Percentiles rank a stretch among this genome's conserved stretches.
Evolutionary conservation across 2,888 invertebrate genomes (phyloP).

Genomic region (Opisthograptis luteolata): DNA sequence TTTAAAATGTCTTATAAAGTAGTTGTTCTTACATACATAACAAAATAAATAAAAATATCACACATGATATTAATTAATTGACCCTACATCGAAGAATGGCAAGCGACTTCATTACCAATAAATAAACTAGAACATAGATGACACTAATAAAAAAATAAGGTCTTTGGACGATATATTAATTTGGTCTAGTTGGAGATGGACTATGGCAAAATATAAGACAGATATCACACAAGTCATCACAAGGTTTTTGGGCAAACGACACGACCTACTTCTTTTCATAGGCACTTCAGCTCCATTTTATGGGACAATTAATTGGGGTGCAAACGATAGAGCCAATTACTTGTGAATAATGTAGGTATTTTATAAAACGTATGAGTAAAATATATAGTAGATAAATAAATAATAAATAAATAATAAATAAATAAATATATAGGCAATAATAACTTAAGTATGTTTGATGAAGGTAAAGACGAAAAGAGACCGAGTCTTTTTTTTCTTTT

Average conservation of each 20-base stretch:
- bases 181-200: conserved; percentile 11
- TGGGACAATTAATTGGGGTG: too few relatives aligned
- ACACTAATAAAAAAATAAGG: conserved; percentile 25
- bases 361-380: too few relatives aligned
- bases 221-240: not conserved
- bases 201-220: not conserved
- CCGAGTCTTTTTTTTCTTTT: too few relatives aligned
- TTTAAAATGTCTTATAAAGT: conserved; percentile 1
- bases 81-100: conserved; percentile 6
- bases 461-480: too few relatives aligned
- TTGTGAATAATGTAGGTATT: too few relatives aligned
- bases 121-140: conserved; percentile 20
- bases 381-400: too few relatives aligned
- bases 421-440: too few relatives aligned
- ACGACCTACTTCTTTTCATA: not conserved
- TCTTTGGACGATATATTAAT: conserved; percentile 29
- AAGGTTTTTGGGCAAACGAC: too few relatives aligned
- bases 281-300: not conserved
- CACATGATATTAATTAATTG: conserved; percentile 14
- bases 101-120: conserved; percentile 18
- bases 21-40: conserved; percentile 7
- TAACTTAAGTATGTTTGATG: not conserved
- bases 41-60: conserved; percentile 9
- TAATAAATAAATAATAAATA: too few relatives aligned
- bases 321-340: too few relatives aligned